Conservation (phyloP, 2,888 invertebrate genomes). For the Myopa tessellatipennis region DNA sequence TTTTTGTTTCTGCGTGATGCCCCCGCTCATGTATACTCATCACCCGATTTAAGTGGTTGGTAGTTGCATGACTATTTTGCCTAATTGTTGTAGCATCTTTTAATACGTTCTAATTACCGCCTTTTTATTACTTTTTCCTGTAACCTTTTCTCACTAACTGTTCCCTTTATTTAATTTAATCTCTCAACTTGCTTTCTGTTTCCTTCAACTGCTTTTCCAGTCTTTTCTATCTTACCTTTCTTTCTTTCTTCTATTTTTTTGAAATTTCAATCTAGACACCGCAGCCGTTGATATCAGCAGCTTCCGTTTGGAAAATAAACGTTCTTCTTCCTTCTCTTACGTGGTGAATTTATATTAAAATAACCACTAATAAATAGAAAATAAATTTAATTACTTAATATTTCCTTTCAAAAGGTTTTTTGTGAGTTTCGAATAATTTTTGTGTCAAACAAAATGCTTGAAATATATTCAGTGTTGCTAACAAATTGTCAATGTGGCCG, state of each 20-base stretch:
- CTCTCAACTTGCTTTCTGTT: slow-evolving; percentile 26
- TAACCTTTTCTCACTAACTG: background rate
- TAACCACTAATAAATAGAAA: background rate
- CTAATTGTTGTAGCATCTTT: too few relatives aligned
- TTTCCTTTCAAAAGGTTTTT: too few relatives aligned
- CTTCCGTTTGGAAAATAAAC: slow-evolving; percentile 57
- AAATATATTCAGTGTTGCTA: too few relatives aligned
- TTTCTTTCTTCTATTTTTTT: slow-evolving; percentile 35
- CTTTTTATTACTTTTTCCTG: background rate
- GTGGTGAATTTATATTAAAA: slow-evolving; percentile 58
- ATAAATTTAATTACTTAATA: too few relatives aligned
- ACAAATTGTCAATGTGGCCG: too few relatives aligned
- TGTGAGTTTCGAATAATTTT: too few relatives aligned
- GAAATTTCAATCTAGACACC: slow-evolving; percentile 46
- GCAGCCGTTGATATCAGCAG: slow-evolving; percentile 48
- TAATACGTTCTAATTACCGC: background rate
- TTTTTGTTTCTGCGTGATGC: background rate
- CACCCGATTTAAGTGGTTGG: slow-evolving; percentile 65
- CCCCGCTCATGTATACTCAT: slow-evolving; percentile 61
- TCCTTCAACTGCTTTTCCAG: slow-evolving; percentile 36
- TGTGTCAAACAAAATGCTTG: too few relatives aligned
- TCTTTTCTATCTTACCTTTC: slow-evolving; percentile 44
- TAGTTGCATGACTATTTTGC: slow-evolving; percentile 44
- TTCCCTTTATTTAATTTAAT: slow-evolving; percentile 16
- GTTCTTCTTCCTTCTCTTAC: slow-evolving; percentile 65